Evolutionary conservation across 2,797 vertebrate species (phyloP).

Genomic region (Champsocephalus gunnari): DNA sequence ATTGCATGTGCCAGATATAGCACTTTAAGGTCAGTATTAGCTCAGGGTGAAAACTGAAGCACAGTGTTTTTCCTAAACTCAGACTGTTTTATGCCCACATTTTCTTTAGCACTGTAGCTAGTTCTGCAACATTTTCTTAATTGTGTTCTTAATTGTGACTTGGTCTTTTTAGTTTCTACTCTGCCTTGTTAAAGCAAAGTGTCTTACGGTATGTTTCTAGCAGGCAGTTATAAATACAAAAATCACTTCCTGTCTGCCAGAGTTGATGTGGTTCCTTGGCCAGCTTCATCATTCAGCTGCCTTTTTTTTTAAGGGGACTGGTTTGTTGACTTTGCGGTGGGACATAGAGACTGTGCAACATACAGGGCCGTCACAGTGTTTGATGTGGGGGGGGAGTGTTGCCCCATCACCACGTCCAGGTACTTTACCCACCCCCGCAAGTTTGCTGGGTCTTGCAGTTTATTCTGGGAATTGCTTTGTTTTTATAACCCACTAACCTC

Average conservation of each 20-base stretch:
- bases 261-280: conserved; percentile 70
- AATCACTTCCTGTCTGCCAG: conserved; percentile 67
- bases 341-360: conserved; percentile 65
- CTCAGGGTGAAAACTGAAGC: conserved; percentile 18
- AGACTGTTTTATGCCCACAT: conserved; percentile 9
- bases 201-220: conserved; percentile 66
- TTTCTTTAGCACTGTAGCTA: conserved; percentile 26
- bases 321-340: conserved; percentile 77
- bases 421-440: conserved; percentile 75
- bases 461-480: conserved; percentile 67
- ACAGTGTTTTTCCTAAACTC: conserved; percentile 11
- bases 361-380: conserved; percentile 42
- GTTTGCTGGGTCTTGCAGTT: conserved; percentile 42
- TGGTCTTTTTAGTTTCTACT: conserved; percentile 60
- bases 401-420: conserved; percentile 63
- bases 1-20: neutral
- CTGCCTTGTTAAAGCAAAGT: conserved; percentile 66
- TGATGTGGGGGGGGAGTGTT: conserved; percentile 67
- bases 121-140: conserved; percentile 28
- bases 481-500: conserved; percentile 61
- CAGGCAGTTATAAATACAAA: conserved; percentile 65
- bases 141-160: conserved; percentile 59
- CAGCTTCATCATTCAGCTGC: conserved; percentile 59
- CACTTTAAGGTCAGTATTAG: conserved; percentile 28
- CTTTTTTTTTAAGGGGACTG: conserved; percentile 65